Evolutionary conservation across 2,113 vertebrate species (phyloP), one percentile per base, ranked within the genome.

Genomic region (Nymphicus hollandicus): DNA sequence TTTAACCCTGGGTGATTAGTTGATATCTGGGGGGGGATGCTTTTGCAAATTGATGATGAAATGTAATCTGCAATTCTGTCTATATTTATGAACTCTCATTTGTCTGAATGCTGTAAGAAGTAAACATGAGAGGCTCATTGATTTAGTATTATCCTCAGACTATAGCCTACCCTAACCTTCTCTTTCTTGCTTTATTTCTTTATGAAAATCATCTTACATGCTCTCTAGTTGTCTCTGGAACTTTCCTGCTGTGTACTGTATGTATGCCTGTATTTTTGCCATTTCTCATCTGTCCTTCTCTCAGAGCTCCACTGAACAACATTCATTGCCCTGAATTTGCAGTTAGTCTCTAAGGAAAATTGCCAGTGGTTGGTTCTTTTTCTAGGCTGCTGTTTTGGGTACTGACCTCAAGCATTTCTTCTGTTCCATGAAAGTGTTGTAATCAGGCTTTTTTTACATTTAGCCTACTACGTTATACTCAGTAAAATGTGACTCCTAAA

Each of bases 401-500:
- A 72, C 52, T 90, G 69, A 86, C 22, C 56, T 81, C 19, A 24
- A 70, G 22, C 28, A 27, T 88, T 96, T 93, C 35, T 93, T 78
- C 65, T 94, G 1, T 86, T 91, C 82, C 60, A 19, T 41, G 25
- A 17, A 88, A 88, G 23, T 96, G 72, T 84, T 90, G 88, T 74
- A 96, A 94, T 60, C 47, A 44, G 3, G 5, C 13, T 23, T 43
- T 74, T 94, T 92, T 95, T 92, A 88, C 88, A 79, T 94, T 96
- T 96, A 91, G 22, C 86, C 86, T 93, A 71, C 61, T 95, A 31
- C 1, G 7, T 86, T 70, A 47, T 55, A 39, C 17, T 66, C 69
- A 65, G 46, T 55, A 70, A 91, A 96, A 64, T 55, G 12, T 5
- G 4, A 60, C 71, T 69, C 61, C 29, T 77, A 65, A 85, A 47